Base-by-base conservation (phyloP, 2,888 invertebrate genomes). In the Geotrupes spiniger region DNA sequence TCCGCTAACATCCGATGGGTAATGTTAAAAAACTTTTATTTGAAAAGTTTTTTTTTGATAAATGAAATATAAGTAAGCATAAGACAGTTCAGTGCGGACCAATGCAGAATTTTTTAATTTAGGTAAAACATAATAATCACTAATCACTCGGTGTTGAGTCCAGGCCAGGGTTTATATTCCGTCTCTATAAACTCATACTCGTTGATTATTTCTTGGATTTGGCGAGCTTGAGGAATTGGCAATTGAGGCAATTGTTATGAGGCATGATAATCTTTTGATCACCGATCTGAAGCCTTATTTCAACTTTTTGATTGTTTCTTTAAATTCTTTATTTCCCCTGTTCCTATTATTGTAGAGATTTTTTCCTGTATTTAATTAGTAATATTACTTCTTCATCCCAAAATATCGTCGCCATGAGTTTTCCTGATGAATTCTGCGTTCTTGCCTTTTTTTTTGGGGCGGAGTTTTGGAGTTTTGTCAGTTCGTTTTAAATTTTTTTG, bases 21-120 rank as follows among this genome's bases (percentile, higher is more conserved):
- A n/a, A n/a, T n/a, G n/a, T 27, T 10, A 2, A 28, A 28, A 10
- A 28, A 28, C n/a, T n/a, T n/a, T n/a, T n/a, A n/a, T n/a, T n/a
- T n/a, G n/a, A n/a, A n/a, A n/a, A n/a, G n/a, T n/a, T n/a, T n/a
- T n/a, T n/a, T n/a, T n/a, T n/a, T n/a, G n/a, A n/a, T n/a, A n/a
- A n/a, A n/a, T n/a, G n/a, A n/a, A n/a, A n/a, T n/a, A n/a, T n/a
- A n/a, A n/a, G n/a, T n/a, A n/a, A n/a, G n/a, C n/a, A n/a, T n/a
- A n/a, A n/a, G n/a, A n/a, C n/a, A n/a, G n/a, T n/a, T n/a, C n/a
- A n/a, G n/a, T n/a, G n/a, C n/a, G n/a, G n/a, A n/a, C n/a, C n/a
- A n/a, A n/a, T n/a, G n/a, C n/a, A n/a, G n/a, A n/a, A n/a, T 12
- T 31, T 31, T 31, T 31, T n/a, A 31, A 31, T 31, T 31, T 31